Evolutionary conservation across 2,797 vertebrate species (phyloP).

Genomic region (Chrysocyon brachyurus): DNA sequence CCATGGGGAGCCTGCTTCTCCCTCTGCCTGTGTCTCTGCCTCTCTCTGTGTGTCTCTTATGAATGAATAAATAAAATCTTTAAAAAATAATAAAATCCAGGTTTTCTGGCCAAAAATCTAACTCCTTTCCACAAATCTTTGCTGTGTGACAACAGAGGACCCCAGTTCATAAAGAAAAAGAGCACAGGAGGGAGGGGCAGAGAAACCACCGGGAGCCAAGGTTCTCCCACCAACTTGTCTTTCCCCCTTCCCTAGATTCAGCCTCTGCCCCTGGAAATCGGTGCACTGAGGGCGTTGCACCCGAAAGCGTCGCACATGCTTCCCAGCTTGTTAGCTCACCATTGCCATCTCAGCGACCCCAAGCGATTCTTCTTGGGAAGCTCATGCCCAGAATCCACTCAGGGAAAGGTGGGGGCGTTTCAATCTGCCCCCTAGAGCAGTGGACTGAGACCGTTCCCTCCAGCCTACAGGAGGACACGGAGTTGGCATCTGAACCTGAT

Average conservation of each 20-base stretch:
- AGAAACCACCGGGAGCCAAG: neutral
- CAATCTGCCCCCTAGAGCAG: neutral
- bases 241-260: neutral
- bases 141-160: neutral
- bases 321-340: neutral
- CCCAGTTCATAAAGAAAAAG: neutral
- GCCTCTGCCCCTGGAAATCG: neutral
- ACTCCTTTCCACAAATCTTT: neutral
- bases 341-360: neutral
- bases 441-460: neutral
- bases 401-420: neutral
- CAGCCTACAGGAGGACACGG: neutral
- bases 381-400: accelerated
- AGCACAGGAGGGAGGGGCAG: neutral
- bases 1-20: no score
- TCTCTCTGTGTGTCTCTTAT: no score
- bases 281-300: neutral
- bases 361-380: neutral
- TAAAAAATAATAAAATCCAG: no score
- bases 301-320: neutral
- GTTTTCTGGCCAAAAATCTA: neutral
- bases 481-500: neutral
- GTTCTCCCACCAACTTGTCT: neutral
- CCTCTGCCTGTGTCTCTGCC: no score
- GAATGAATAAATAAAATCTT: no score